Conservation (phyloP, 2,797 vertebrate species). For the Coluber constrictor region DNA sequence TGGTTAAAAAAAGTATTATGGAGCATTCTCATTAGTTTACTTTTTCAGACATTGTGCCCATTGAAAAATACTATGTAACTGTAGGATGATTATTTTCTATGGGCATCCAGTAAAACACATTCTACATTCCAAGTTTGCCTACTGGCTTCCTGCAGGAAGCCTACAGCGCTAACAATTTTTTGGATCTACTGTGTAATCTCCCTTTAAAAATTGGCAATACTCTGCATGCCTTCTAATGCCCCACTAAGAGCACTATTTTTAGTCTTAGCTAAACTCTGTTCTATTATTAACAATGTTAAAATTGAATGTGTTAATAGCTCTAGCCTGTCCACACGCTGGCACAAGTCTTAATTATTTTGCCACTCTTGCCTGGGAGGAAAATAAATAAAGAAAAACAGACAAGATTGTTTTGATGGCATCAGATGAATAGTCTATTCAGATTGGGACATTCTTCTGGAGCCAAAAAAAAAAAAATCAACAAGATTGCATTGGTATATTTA, state of each 20-base stretch:
- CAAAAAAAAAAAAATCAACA: neutral
- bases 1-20: neutral
- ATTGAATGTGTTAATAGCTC: neutral
- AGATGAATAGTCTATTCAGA: neutral
- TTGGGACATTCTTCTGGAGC: neutral
- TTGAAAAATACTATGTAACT: neutral
- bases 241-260: neutral
- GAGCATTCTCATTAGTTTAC: neutral
- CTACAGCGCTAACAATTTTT: neutral
- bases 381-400: neutral
- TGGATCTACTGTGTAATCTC: neutral
- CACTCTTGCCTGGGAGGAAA: neutral
- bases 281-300: neutral
- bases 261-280: neutral
- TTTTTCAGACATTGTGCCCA: neutral
- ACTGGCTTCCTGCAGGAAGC: neutral
- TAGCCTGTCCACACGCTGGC: neutral
- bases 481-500: neutral
- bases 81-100: neutral
- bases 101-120: neutral
- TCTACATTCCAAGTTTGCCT: neutral
- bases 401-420: neutral
- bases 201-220: neutral
- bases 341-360: neutral
- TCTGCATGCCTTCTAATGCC: neutral